Evolutionary conservation across 2,797 vertebrate species (phyloP).

Genomic region (Silurus lanzhouensis): DNA sequence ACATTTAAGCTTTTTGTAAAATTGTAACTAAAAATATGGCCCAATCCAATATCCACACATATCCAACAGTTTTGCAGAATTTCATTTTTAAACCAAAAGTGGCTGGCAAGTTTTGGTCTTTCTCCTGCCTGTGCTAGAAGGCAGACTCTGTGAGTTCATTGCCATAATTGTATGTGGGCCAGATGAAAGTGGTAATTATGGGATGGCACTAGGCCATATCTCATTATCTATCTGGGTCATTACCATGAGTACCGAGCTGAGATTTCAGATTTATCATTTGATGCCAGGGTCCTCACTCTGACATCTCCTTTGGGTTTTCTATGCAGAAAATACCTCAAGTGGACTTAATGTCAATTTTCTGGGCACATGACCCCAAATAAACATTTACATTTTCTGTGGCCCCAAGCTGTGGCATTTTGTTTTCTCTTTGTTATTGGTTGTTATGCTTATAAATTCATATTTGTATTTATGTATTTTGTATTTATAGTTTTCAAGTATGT

Average conservation of each 20-base stretch:
- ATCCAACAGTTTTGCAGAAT: neutral
- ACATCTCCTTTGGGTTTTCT: neutral
- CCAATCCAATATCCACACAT: neutral
- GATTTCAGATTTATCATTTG: slow-evolving; percentile 12
- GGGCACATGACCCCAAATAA: neutral
- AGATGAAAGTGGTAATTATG: slow-evolving; percentile 17
- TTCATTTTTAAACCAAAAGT: neutral
- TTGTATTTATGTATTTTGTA: neutral
- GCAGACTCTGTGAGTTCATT: slow-evolving; percentile 6
- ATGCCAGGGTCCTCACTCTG: neutral
- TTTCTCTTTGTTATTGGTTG: neutral
- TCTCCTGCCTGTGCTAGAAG: neutral
- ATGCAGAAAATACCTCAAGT: neutral
- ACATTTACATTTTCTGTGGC: neutral
- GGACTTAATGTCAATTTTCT: neutral
- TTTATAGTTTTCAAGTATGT: neutral
- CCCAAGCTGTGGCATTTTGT: neutral
- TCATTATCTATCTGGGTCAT: slow-evolving; percentile 32
- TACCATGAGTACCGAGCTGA: neutral
- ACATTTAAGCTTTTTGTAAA: neutral
- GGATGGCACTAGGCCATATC: slow-evolving; percentile 4
- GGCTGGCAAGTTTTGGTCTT: neutral
- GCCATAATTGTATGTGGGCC: slow-evolving; percentile 23
- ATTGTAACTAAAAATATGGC: neutral
- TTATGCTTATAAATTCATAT: neutral